phyloP scores from a whole-genome alignment of 2,888 invertebrate species.

The Chymomyza fuscimana region DNA sequence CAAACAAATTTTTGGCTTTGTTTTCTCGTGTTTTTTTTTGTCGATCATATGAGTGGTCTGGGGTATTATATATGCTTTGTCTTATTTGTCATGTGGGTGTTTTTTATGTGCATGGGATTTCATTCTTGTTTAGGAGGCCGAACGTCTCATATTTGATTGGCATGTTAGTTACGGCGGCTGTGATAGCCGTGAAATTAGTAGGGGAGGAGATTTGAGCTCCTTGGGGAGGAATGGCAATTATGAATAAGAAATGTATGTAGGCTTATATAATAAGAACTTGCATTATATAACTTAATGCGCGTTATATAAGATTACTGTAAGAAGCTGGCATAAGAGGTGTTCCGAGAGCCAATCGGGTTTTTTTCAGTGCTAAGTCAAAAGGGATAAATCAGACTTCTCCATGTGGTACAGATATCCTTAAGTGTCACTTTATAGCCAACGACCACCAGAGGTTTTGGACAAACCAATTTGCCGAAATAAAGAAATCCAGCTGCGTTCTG shows the following conservation, averaged over 20 bases:
- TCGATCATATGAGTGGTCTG: conserved; percentile 43
- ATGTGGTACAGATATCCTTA: no score
- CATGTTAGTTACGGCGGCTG: conserved; percentile 55
- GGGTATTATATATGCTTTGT: conserved; percentile 64
- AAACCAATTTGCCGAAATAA: not conserved
- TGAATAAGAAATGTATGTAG: no score
- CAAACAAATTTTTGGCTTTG: conserved; percentile 62
- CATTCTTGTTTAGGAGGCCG: not conserved
- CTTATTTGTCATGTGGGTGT: conserved; percentile 66
- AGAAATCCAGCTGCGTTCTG: not conserved
- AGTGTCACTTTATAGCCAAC: not conserved
- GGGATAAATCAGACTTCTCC: no score
- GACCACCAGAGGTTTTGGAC: not conserved
- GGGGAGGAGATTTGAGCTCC: conserved; percentile 6
- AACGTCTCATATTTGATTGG: conserved; percentile 62
- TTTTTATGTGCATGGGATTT: conserved; percentile 43
- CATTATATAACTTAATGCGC: not conserved
- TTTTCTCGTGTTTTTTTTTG: conserved; percentile 32
- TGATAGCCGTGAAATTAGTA: conserved; percentile 65
- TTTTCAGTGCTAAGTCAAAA: no score
- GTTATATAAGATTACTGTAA: no score
- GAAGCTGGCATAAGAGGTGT: no score
- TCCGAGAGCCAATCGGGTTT: no score
- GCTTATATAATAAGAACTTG: not conserved
- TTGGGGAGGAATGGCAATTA: not conserved